Evolutionary conservation across 1,140 invertebrate genomes (phyloP), one percentile per base, ranked within the genome.

Genomic region (Campoletis sonorensis): DNA sequence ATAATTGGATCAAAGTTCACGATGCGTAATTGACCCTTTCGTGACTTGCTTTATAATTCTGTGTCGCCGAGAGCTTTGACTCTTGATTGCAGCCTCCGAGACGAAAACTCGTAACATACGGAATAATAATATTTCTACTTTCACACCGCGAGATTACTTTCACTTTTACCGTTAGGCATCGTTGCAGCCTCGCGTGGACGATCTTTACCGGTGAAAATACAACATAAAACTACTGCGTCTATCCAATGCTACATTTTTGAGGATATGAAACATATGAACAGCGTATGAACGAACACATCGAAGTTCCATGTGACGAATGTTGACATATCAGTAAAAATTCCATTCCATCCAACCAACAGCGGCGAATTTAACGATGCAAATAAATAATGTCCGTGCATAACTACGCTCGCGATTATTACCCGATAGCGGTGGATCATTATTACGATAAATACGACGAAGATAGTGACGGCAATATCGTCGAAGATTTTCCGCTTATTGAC

Each of bases 401-500:
- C 15, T 33, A 70, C 30, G 27, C 67, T 13, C 15, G 13, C 33
- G 67, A 70, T 33, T 70, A 70, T 33, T 70, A 70, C 30, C 67
- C 67, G 11, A 70, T 70, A 27, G 67, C n/a, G 30, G 8, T 70
- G 2, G 30, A 70, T 4, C 67, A 16, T 15, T 27, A 33, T 70
- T n/a, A 54, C n/a, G 67, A 70, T 4, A 70, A 70, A 33, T 10
- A 30, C 4, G 13, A 70, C 67, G 67, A 70, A 2, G 67, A 70
- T n/a, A 70, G 30, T 70, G 67, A 70, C n/a, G 30, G 15, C 27
- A 70, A 16, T 30, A 70, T 33, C 3, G 30, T 70, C 27, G 67
- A 70, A 18, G 67, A 70, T 21, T 70, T 70, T 30, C 67, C 67
- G 26, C 67, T 70, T 27, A 70, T 70, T 21, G 27, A 70, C 30